Evolutionary conservation across 1,140 invertebrate genomes (phyloP), one percentile per base, ranked within the genome.

Genomic region (Ostrea denselamellosa): DNA sequence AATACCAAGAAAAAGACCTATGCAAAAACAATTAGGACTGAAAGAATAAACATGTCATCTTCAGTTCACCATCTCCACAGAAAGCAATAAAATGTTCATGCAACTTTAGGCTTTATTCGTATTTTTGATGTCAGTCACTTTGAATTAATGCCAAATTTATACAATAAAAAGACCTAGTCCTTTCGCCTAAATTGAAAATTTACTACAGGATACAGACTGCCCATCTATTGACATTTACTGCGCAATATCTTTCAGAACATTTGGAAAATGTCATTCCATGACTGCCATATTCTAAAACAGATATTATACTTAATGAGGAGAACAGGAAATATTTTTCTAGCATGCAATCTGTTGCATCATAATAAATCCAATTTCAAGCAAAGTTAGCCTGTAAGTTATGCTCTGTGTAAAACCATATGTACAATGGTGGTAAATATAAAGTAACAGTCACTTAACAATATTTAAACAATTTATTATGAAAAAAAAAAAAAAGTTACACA

Each of bases 71-170:
- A 62, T 62, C 17, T 17, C 17, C 5, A 19, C 56, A 62, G 34
- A 44, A 62, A 62, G 17, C 56, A 62, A 17, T 19, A 62, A 7
- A 62, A n/a, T 62, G 56, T 62, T 62, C 56, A 62, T 2, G 56
- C 56, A 17, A 62, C n/a, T 58, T 62, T 4, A 62, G 56, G n/a
- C 56, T n/a, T 19, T 19, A 62, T 17, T 7, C 56, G 19, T 5
- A 62, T 62, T 62, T 62, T 62, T 62, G 17, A 62, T 17, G 56
- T 2, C 56, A 19, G 17, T 62, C 56, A 62, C 7, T 62, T 62
- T 14, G n/a, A 62, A 62, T 62, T 62, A 62, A 62, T 62, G 56
- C 56, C 56, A 62, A 62, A 62, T 7, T 62, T 62, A 62, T 62
- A 19, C 17, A 62, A 62, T 62, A 62, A 19, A 2, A 44, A 2